phyloP scores from a whole-genome alignment of 1,140 invertebrate species.

The Drosophila asahinai region DNA sequence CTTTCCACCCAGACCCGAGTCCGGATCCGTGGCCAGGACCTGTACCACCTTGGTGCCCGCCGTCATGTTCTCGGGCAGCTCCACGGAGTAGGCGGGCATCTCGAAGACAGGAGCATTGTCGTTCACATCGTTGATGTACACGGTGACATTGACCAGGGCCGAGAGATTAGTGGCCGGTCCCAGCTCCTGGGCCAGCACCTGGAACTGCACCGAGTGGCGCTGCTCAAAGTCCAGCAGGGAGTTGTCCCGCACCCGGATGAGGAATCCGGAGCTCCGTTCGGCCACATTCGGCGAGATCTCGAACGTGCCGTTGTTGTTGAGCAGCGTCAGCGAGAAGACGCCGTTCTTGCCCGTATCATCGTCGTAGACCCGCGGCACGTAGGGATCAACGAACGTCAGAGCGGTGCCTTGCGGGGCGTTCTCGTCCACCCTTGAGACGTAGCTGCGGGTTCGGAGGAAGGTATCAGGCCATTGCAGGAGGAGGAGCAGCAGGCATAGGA shows the following conservation, averaged over 20 bases:
- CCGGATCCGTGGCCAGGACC: slow-evolving; percentile 91
- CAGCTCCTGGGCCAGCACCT: slow-evolving; percentile 92
- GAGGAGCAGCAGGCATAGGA: slow-evolving; percentile 8
- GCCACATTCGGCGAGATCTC: slow-evolving; percentile 95
- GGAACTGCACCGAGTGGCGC: slow-evolving; percentile 89
- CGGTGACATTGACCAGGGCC: slow-evolving; percentile 90
- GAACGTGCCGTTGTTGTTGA: slow-evolving; percentile 94
- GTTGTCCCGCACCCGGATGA: slow-evolving; percentile 93
- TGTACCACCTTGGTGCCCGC: slow-evolving; percentile 90
- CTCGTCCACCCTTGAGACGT: slow-evolving; percentile 91
- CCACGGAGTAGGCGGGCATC: slow-evolving; percentile 89
- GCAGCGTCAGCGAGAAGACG: slow-evolving; percentile 91
- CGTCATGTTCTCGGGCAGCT: slow-evolving; percentile 92
- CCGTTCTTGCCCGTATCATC: slow-evolving; percentile 93
- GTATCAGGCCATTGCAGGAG: not conserved
- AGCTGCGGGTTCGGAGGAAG: slow-evolving; percentile 86
- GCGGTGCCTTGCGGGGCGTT: slow-evolving; percentile 92
- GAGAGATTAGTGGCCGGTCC: slow-evolving; percentile 91
- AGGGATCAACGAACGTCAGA: slow-evolving; percentile 89
- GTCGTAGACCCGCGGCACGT: slow-evolving; percentile 90
- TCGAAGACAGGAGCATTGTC: slow-evolving; percentile 95
- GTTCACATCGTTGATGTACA: slow-evolving; percentile 94
- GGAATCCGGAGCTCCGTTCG: slow-evolving; percentile 91
- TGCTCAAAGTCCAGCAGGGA: slow-evolving; percentile 93
- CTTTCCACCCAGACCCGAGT: slow-evolving; percentile 90